Evolutionary conservation across 2,113 vertebrate genomes (phyloP), one percentile per base, ranked within the genome.

Genomic region (Protobothrops flavoviridis): DNA sequence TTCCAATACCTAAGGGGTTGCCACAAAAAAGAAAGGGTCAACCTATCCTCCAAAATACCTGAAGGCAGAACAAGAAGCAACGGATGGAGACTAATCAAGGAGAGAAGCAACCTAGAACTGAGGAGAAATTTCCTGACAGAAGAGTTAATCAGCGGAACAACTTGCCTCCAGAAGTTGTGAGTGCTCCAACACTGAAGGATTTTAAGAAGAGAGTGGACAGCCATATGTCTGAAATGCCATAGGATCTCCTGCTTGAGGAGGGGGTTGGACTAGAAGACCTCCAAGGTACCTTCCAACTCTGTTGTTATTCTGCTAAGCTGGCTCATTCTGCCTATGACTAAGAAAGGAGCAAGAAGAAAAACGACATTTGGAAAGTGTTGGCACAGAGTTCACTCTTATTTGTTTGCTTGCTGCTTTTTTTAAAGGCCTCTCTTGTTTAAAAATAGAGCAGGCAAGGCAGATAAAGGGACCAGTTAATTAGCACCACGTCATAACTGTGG

Each of bases 401-500:
- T 92, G 90, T 92, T 69, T 88, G n/a, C 12, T 45, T 86, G 21
- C 43, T 23, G 0, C 50, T 33, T 93, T 8, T 93, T 33, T 0
- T 0, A 57, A 13, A n/a, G 86, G 59, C 92, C 69, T 3, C 86
- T 33, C 5, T 88, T 1, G 69, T 85, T 59, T 90, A 86, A 94
- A 90, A 87, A 90, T 92, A 88, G 93, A 48, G 56, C 88, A 90
- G 95, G 1, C 93, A 87, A 94, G 91, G 21, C 94, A 87, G 93
- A 88, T 0, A 91, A 48, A 96, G 94, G 23, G 61, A n/a, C 91
- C 56, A 55, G 90, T 92, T 94, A 95, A 95, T 93, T 56, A 96
- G 52, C 95, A 95, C 87, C 93, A 93, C 93, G 43, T 74, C 96
- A 33, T 0, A 26, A 61, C 43, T 5, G 69, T 17, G 87, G 91